phyloP scores from a whole-genome alignment of 1,140 invertebrate species.

The Ceratina calcarata region DNA sequence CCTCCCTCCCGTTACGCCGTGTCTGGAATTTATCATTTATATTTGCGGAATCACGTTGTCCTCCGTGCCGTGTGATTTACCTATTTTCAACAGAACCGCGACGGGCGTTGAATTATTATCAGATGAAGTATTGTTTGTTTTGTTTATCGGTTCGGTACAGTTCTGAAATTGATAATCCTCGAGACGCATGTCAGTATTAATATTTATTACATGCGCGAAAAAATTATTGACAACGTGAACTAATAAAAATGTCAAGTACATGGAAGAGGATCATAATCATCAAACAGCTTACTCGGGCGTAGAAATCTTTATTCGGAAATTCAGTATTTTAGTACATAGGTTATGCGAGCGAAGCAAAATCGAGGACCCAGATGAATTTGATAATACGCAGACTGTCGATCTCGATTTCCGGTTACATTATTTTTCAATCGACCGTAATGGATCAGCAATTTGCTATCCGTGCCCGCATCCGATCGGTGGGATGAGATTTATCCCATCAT shows the following conservation, averaged over 20 bases:
- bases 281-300: too few species aligned
- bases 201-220: too few species aligned
- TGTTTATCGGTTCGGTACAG: neutral
- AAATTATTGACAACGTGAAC: too few species aligned
- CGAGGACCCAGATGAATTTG: too few species aligned
- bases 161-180: too few species aligned
- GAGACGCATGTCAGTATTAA: too few species aligned
- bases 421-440: conserved; percentile 5
- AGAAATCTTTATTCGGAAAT: neutral
- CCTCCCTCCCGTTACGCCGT: neutral
- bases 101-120: too few species aligned
- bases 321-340: neutral
- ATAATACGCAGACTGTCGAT: too few species aligned
- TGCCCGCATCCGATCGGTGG: conserved; percentile 1
- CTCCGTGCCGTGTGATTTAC: neutral
- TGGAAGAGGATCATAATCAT: too few species aligned
- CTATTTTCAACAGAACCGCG: neutral
- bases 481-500: conserved; percentile 51
- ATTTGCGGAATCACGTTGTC: conserved; percentile 23
- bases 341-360: too few species aligned
- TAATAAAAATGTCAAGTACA: too few species aligned
- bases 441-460: conserved; percentile 21
- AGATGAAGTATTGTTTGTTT: neutral
- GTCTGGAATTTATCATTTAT: conserved; percentile 31
- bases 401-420: neutral